Evolutionary conservation across 2,797 vertebrate species (phyloP).

Genomic region (Hippopotamyrus pictus): DNA sequence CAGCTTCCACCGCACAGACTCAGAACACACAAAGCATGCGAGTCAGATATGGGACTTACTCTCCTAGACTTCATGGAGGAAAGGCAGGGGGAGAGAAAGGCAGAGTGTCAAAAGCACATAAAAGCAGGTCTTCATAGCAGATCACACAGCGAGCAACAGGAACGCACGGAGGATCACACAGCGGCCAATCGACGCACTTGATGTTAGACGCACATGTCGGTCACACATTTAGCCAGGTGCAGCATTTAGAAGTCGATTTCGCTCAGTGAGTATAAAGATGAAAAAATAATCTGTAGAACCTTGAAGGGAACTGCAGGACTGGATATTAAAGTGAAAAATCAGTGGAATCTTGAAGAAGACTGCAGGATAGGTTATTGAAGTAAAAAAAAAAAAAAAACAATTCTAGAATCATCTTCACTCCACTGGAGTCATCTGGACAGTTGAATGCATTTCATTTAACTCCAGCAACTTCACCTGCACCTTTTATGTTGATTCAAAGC

Average conservation of each 20-base stretch:
- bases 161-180: background rate
- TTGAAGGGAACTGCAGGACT: background rate
- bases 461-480: background rate
- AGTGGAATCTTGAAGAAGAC: background rate
- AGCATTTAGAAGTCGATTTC: background rate
- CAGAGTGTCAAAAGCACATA: conserved; percentile 58
- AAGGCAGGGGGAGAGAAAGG: conserved; percentile 65
- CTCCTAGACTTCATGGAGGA: conserved; percentile 86
- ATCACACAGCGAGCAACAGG: background rate
- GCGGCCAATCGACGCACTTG: background rate
- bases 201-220: background rate
- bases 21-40: background rate
- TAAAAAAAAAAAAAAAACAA: background rate
- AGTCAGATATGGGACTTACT: conserved; percentile 65
- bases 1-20: background rate
- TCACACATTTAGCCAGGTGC: background rate
- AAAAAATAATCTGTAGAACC: background rate
- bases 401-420: background rate
- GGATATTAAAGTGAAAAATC: background rate
- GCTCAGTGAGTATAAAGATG: background rate
- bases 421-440: background rate
- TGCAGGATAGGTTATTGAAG: background rate
- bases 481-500: background rate
- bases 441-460: background rate
- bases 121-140: conserved; percentile 1